Percentiles rank a stretch among this genome's conserved stretches.
Conservation (phyloP, 2,113 vertebrate species). For the Corythornis madagascariensis region DNA sequence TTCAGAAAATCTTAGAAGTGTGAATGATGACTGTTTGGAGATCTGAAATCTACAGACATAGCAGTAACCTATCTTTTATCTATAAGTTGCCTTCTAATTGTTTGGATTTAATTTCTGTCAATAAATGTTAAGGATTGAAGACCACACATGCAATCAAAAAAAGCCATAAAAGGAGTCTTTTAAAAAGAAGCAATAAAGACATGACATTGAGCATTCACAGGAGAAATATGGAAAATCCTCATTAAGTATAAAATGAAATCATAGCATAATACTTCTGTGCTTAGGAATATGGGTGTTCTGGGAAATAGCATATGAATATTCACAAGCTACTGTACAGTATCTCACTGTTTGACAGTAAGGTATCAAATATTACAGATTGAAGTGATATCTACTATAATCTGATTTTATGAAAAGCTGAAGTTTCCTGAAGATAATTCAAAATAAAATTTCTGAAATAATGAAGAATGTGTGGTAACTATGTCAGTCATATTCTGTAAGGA, state of each 20-base stretch:
- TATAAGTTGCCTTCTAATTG: constrained; percentile 47
- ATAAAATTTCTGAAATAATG: neutral
- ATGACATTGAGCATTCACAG: neutral
- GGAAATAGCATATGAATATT: neutral
- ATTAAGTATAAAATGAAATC: neutral
- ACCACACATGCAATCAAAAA: constrained; percentile 41
- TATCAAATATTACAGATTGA: neutral
- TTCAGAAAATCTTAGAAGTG: neutral
- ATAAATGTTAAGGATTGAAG: constrained; percentile 56
- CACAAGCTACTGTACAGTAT: neutral
- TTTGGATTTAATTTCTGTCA: constrained; percentile 61
- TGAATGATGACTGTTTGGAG: constrained; percentile 8
- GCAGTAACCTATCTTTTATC: neutral
- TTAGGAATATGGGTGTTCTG: neutral
- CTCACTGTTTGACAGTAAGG: neutral
- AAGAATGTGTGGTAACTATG: neutral
- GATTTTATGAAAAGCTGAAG: neutral
- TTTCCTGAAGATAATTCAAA: neutral
- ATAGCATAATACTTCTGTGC: neutral
- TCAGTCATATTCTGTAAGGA: neutral
- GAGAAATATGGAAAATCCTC: constrained; percentile 7
- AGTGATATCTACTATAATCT: neutral
- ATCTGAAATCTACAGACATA: neutral
- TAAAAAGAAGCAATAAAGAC: constrained; percentile 35
- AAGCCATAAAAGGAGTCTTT: constrained; percentile 22